These are phyloP conservation scores for Tigriopus japonicus DNA, from an alignment of 1,140 invertebrate species.

Conservation along the genomic window DNA sequence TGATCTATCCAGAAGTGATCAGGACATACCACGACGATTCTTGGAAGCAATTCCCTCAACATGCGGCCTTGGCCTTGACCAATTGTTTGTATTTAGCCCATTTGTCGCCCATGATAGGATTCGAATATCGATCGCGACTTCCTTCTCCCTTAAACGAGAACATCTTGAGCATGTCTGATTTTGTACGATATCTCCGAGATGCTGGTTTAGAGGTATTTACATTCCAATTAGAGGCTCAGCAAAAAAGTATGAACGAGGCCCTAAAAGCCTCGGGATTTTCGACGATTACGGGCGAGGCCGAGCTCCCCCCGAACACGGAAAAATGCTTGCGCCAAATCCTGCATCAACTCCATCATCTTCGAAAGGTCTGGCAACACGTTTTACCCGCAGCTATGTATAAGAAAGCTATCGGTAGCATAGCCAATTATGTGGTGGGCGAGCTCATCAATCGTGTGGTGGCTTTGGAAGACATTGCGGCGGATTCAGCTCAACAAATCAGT, in stretches of 20 bases:
- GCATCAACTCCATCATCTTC: slow-evolving; percentile 57
- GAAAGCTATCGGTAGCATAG: slow-evolving; percentile 39
- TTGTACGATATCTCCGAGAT: slow-evolving; percentile 40
- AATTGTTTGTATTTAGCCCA: slow-evolving; percentile 75
- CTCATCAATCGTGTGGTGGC: slow-evolving; percentile 34
- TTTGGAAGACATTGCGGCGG: slow-evolving; percentile 44
- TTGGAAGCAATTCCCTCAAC: slow-evolving; percentile 33
- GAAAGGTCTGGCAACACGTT: slow-evolving; percentile 63
- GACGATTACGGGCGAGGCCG: slow-evolving; percentile 38
- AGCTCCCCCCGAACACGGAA: slow-evolving; percentile 31
- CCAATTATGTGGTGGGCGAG: slow-evolving; percentile 40
- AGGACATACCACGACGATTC: slow-evolving; percentile 55
- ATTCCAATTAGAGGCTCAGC: too few relatives aligned
- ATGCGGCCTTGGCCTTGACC: slow-evolving; percentile 69
- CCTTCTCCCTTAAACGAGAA: slow-evolving; percentile 26
- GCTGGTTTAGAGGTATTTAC: slow-evolving; percentile 43
- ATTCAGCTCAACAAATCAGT: slow-evolving; percentile 37
- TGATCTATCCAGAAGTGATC: slow-evolving; percentile 52
- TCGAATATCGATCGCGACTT: slow-evolving; percentile 32
- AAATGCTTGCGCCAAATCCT: slow-evolving; percentile 56
- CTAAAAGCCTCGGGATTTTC: slow-evolving; percentile 48
- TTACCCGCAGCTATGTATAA: slow-evolving; percentile 46
- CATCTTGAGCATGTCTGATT: slow-evolving; percentile 36
- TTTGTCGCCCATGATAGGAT: slow-evolving; percentile 42
- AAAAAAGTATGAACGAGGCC: slow-evolving; percentile 49